Conservation (phyloP, 1,140 invertebrate genomes). For the Drosophila arizonae region DNA sequence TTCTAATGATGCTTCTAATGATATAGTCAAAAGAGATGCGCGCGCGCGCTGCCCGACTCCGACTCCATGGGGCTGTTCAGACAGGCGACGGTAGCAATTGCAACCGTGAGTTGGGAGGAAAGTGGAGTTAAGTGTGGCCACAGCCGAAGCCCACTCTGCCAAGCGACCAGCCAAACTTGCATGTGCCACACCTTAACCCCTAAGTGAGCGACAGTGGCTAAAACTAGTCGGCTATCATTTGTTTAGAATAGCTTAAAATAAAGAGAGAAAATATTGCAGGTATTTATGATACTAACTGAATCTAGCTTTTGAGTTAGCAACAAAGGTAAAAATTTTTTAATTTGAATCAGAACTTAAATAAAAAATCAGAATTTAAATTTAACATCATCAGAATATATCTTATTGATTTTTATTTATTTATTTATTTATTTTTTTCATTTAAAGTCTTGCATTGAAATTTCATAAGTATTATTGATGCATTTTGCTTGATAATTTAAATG, state of each 20-base stretch:
- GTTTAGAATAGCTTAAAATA: no score
- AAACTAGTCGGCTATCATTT: no score
- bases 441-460: no score
- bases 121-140: not conserved
- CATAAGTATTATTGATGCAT: no score
- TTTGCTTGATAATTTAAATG: no score
- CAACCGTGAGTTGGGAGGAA: constrained; percentile 7
- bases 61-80: constrained; percentile 26
- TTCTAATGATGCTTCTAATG: constrained; percentile 81
- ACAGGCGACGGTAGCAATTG: constrained; percentile 50
- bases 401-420: no score
- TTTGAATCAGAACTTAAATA: not conserved
- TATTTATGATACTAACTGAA: no score
- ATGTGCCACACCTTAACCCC: constrained; percentile 38
- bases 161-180: constrained; percentile 18
- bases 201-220: not conserved
- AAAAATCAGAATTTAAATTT: no score
- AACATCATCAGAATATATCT: no score
- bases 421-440: no score
- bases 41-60: constrained; percentile 18
- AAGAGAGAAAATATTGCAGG: not conserved
- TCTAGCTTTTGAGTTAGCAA: no score
- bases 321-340: no score
- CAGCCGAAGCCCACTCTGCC: constrained; percentile 3
- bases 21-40: constrained; percentile 77